Evolutionary conservation across 2,797 vertebrate species (phyloP).

Genomic region (Chaenodraco wilsoni): DNA sequence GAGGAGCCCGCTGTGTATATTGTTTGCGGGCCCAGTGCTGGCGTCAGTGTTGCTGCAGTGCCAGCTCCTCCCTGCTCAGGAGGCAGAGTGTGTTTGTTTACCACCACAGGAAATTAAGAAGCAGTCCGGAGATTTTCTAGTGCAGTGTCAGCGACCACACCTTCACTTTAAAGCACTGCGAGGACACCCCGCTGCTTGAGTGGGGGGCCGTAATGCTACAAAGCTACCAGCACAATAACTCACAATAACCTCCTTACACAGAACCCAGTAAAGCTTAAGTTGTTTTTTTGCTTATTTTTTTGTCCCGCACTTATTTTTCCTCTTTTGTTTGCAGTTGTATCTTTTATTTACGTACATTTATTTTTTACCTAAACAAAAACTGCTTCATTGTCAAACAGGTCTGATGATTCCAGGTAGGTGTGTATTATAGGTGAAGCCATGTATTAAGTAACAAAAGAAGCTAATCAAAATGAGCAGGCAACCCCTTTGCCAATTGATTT

Average conservation of each 20-base stretch:
- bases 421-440: too few relatives aligned
- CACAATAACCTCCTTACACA: background rate
- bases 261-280: constrained; percentile 7
- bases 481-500: background rate
- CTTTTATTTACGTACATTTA: background rate
- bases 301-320: background rate
- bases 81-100: constrained; percentile 70
- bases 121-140: constrained; percentile 62
- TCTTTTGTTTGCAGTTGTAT: background rate
- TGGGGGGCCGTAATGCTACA: constrained; percentile 34
- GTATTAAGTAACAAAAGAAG: too few relatives aligned
- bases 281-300: background rate
- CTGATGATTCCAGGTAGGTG: background rate
- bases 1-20: constrained; percentile 42
- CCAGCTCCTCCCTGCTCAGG: constrained; percentile 63
- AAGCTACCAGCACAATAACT: constrained; percentile 29
- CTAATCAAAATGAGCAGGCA: background rate
- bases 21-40: constrained; percentile 41
- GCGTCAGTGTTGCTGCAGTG: too few relatives aligned
- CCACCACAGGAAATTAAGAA: constrained; percentile 79
- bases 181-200: constrained; percentile 34
- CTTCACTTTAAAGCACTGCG: constrained; percentile 36
- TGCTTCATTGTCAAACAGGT: background rate
- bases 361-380: background rate
- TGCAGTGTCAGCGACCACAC: constrained; percentile 69